Evolutionary conservation across 1,140 invertebrate species (phyloP).

Genomic region (Zeugodacus cucurbitae): DNA sequence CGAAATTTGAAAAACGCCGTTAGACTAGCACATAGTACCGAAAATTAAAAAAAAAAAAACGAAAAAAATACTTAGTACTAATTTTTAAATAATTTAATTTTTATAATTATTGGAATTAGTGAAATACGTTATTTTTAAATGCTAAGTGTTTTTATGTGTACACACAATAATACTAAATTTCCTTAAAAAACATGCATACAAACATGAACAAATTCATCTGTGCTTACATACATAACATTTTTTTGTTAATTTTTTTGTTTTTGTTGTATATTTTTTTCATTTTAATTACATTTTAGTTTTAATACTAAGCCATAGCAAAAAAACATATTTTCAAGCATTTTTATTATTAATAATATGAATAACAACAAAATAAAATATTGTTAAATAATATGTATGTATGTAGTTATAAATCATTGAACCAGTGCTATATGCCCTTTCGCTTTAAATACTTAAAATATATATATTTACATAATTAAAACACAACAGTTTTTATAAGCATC

Average conservation of each 20-base stretch:
- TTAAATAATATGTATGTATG: neutral
- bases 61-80: neutral
- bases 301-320: neutral
- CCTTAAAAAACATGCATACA: neutral
- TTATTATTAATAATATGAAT: neutral
- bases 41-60: neutral
- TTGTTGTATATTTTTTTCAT: neutral
- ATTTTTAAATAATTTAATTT: neutral
- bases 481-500: neutral
- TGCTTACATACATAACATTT: neutral
- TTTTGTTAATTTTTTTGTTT: neutral
- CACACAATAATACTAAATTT: neutral
- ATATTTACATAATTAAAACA: neutral
- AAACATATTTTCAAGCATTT: neutral
- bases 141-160: constrained; percentile 3
- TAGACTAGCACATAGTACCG: neutral
- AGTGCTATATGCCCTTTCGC: neutral
- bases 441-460: neutral
- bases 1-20: too few species aligned
- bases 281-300: neutral
- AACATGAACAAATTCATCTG: neutral
- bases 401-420: neutral
- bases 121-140: constrained; percentile 1
- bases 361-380: neutral
- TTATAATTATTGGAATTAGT: neutral